Conservation (phyloP, 2,113 vertebrate species). For the Apeltes quadracus region DNA sequence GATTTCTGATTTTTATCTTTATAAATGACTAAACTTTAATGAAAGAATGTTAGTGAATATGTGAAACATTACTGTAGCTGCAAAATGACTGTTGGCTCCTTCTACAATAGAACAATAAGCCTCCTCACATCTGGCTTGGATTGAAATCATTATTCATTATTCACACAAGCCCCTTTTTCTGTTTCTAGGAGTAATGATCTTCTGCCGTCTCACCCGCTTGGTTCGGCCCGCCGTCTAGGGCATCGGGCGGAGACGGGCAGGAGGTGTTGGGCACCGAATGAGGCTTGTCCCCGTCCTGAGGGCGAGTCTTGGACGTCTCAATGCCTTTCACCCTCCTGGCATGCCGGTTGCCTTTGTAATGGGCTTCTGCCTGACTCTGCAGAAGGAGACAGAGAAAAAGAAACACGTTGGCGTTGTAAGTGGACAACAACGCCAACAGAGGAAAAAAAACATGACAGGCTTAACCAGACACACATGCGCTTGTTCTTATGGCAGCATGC, state of each 20-base stretch:
- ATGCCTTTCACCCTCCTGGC: constrained; percentile 93
- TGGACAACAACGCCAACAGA: constrained; percentile 22
- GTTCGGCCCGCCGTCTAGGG: constrained; percentile 71
- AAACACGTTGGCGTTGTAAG: constrained; percentile 4
- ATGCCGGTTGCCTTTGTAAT: constrained; percentile 94
- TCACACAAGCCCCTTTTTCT: neutral
- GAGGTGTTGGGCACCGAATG: constrained; percentile 70
- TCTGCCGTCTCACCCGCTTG: constrained; percentile 72
- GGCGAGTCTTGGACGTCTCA: constrained; percentile 89
- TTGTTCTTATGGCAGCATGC: constrained; percentile 35
- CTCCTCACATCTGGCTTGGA: constrained; percentile 13
- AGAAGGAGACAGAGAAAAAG: neutral
- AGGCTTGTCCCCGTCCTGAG: constrained; percentile 84
- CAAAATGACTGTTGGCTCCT: neutral
- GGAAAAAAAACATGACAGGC: constrained; percentile 41
- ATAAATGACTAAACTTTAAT: neutral
- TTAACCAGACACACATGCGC: constrained; percentile 16
- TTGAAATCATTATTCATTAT: constrained; percentile 39
- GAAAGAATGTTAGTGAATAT: constrained; percentile 13
- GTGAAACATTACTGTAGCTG: neutral
- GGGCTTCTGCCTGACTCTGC: constrained; percentile 93
- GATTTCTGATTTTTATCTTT: too few species aligned
- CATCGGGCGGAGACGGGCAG: constrained; percentile 77
- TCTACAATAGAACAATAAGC: constrained; percentile 19
- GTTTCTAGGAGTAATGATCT: neutral